These are phyloP conservation scores for Glyphotaelius pellucidus DNA, from an alignment of 2,888 invertebrate genomes.

Conservation along the genomic window DNA sequence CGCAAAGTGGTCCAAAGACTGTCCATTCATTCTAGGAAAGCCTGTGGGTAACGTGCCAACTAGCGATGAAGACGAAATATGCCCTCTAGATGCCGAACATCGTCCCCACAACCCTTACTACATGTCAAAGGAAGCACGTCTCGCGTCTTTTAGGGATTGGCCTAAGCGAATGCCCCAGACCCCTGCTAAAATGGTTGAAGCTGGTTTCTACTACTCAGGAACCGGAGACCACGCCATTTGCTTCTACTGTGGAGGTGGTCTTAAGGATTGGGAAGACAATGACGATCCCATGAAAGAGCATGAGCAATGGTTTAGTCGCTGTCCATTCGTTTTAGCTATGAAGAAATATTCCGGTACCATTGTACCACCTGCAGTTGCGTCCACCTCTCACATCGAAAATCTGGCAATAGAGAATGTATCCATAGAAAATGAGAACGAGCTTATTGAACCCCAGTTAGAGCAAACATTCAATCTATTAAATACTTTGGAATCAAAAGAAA, in stretches of 20 bases:
- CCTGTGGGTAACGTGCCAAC: constrained; percentile 82
- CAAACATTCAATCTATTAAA: constrained; percentile 7
- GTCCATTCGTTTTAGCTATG: constrained; percentile 87
- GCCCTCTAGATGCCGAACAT: constrained; percentile 68
- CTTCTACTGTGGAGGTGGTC: constrained; percentile 94
- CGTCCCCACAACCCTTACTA: constrained; percentile 79
- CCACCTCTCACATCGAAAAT: constrained; percentile 58
- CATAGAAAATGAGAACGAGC: constrained; percentile 6
- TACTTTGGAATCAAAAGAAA: neutral
- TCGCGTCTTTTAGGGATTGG: constrained; percentile 88
- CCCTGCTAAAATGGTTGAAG: constrained; percentile 88
- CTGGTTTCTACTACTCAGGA: constrained; percentile 95
- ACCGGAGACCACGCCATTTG: constrained; percentile 93
- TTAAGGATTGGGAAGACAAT: constrained; percentile 94
- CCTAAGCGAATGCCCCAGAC: constrained; percentile 88
- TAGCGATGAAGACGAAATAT: constrained; percentile 69
- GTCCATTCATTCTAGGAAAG: constrained; percentile 84
- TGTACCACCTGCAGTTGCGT: constrained; percentile 64
- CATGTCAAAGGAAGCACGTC: constrained; percentile 82
- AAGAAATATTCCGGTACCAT: constrained; percentile 77
- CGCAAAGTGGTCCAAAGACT: constrained; percentile 87
- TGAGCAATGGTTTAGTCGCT: constrained; percentile 94
- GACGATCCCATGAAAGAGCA: constrained; percentile 98
- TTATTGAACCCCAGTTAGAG: neutral
- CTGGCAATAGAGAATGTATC: constrained; percentile 35